A percentile compares a stretch with the other conserved stretches of the same genome.
Evolutionary conservation across 2,888 invertebrate species (phyloP).

Genomic region (Tinea semifulvella): DNA sequence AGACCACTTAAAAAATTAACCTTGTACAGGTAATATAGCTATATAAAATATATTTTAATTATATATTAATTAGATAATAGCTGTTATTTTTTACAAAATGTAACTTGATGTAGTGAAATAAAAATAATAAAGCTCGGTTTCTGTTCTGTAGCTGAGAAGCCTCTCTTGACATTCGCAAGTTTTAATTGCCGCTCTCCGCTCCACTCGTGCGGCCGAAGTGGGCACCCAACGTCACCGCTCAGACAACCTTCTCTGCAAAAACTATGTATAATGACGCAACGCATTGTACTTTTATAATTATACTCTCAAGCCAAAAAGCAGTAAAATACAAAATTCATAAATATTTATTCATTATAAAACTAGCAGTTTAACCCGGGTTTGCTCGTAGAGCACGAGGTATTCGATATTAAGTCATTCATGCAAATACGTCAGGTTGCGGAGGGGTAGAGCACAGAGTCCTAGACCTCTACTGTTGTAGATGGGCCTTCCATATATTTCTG

Average conservation of each 20-base stretch:
- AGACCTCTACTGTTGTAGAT: too few relatives aligned
- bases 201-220: conserved; percentile 39
- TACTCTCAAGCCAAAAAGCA: background rate
- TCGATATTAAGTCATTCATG: too few relatives aligned
- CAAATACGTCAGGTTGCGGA: too few relatives aligned
- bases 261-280: conserved; percentile 24
- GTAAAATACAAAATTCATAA: background rate
- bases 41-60: background rate
- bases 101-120: conserved; percentile 13
- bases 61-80: background rate
- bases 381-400: too few relatives aligned
- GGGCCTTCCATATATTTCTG: too few relatives aligned
- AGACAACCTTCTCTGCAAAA: conserved; percentile 34
- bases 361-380: too few relatives aligned
- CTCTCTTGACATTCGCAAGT: conserved; percentile 61
- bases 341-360: too few relatives aligned
- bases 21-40: background rate
- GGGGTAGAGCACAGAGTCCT: too few relatives aligned
- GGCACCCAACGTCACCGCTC: conserved; percentile 35
- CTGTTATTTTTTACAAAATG: conserved; percentile 1
- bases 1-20: too few relatives aligned
- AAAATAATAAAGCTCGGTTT: conserved; percentile 14
- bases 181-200: conserved; percentile 61
- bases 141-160: conserved; percentile 13
- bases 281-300: conserved; percentile 11